These are phyloP conservation scores for Pseudomyrmex sp. DNA, from an alignment of 1,140 invertebrate species.

Conservation along the genomic window DNA sequence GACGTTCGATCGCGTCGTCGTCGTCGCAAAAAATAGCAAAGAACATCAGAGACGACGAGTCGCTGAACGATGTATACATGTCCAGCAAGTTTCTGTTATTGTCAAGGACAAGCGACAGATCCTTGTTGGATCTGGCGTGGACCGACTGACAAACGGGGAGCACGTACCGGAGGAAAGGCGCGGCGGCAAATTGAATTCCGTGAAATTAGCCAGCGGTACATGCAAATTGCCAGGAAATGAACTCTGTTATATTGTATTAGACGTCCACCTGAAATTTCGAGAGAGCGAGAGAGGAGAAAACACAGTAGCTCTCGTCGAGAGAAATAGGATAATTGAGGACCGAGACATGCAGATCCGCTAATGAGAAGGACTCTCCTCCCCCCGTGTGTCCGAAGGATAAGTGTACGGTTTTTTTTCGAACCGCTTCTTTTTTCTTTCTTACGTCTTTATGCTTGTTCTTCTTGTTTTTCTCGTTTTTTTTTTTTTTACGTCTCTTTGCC, in stretches of 20 bases:
- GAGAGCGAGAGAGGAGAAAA: conserved; percentile 72
- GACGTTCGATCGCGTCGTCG: neutral
- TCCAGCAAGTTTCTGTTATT: neutral
- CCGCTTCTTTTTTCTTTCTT: conserved; percentile 56
- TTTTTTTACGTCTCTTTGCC: conserved; percentile 15
- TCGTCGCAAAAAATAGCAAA: neutral
- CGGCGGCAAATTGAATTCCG: conserved; percentile 81
- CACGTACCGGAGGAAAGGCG: conserved; percentile 77
- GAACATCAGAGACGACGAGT: neutral
- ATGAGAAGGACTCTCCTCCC: conserved; percentile 74
- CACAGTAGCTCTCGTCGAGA: conserved; percentile 77
- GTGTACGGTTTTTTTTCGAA: conserved; percentile 32
- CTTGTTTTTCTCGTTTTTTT: conserved; percentile 59
- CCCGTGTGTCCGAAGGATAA: conserved; percentile 73
- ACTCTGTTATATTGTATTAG: conserved; percentile 85
- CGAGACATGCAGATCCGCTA: conserved; percentile 84
- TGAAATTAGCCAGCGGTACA: conserved; percentile 83
- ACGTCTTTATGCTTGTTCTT: conserved; percentile 61
- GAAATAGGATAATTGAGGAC: conserved; percentile 82
- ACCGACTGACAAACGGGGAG: conserved; percentile 41
- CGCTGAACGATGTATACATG: neutral
- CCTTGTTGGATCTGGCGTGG: neutral
- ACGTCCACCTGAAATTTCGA: conserved; percentile 82
- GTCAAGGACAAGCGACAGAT: conserved; percentile 17
- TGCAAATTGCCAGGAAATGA: conserved; percentile 85